Evolutionary conservation across 2,888 invertebrate species (phyloP).

Genomic region (Drosophila tripunctata): DNA sequence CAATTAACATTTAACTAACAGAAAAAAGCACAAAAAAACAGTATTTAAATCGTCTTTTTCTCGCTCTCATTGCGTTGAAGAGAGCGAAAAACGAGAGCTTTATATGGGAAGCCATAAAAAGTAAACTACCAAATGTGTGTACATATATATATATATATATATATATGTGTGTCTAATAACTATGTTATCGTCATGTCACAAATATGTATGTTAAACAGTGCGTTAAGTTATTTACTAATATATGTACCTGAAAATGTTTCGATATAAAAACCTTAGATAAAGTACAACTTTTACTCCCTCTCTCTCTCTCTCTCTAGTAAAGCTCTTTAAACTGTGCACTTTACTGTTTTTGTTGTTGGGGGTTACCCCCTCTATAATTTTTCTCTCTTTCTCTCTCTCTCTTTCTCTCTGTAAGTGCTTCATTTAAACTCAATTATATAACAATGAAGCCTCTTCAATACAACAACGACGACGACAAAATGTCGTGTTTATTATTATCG

Average conservation of each 20-base stretch:
- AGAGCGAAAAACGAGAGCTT: slow-evolving; percentile 6
- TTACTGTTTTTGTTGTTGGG: background rate
- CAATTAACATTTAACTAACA: slow-evolving; percentile 69
- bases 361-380: background rate
- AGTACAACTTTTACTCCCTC: background rate
- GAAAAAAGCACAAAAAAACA: slow-evolving; percentile 26
- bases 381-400: no score
- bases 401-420: background rate
- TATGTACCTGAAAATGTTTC: background rate
- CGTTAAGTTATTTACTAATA: slow-evolving; percentile 16
- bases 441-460: slow-evolving; percentile 32
- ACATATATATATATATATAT: no score
- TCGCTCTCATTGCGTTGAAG: slow-evolving; percentile 13
- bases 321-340: background rate
- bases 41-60: slow-evolving; percentile 15
- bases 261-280: background rate
- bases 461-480: slow-evolving; percentile 14
- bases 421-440: slow-evolving; percentile 36
- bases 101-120: slow-evolving; percentile 50
- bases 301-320: background rate
- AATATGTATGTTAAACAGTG: slow-evolving; percentile 1
- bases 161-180: background rate
- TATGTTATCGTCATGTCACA: background rate
- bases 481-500: slow-evolving; percentile 48
- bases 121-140: slow-evolving; percentile 5